Conservation (phyloP, 1,140 invertebrate genomes). For the Drosophila rufa region DNA sequence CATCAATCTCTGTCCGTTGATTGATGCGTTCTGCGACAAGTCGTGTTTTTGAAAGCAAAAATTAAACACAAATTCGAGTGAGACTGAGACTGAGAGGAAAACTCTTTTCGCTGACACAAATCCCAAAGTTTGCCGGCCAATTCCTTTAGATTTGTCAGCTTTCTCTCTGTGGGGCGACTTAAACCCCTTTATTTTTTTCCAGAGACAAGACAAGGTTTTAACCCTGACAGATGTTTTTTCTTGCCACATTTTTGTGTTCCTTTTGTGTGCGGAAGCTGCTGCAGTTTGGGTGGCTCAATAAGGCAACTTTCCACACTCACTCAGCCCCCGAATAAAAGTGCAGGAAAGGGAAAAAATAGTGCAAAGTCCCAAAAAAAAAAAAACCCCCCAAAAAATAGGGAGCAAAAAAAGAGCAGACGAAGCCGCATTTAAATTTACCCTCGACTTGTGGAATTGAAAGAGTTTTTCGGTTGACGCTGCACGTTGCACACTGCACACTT, state of each 20-base stretch:
- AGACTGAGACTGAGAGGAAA: background rate
- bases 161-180: constrained; percentile 4
- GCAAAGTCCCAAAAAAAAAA: constrained; percentile 4
- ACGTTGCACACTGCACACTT: constrained; percentile 40
- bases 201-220: constrained; percentile 23
- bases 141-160: constrained; percentile 49
- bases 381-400: too few species aligned
- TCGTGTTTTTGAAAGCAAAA: constrained; percentile 47
- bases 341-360: constrained; percentile 1
- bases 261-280: constrained; percentile 2
- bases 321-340: background rate
- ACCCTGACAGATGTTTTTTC: constrained; percentile 48
- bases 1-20: constrained; percentile 46
- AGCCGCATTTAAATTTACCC: constrained; percentile 50
- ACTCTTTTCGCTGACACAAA: constrained; percentile 31
- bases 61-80: constrained; percentile 25
- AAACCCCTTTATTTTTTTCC: background rate
- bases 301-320: background rate
- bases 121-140: constrained; percentile 32
- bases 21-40: constrained; percentile 43
- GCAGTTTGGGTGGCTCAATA: constrained; percentile 1
- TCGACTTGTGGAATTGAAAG: constrained; percentile 45
- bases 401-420: background rate
- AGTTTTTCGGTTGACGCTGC: constrained; percentile 62
- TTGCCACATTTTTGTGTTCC: background rate